phyloP scores from a whole-genome alignment of 2,113 vertebrate species.

The Mixornis gularis region DNA sequence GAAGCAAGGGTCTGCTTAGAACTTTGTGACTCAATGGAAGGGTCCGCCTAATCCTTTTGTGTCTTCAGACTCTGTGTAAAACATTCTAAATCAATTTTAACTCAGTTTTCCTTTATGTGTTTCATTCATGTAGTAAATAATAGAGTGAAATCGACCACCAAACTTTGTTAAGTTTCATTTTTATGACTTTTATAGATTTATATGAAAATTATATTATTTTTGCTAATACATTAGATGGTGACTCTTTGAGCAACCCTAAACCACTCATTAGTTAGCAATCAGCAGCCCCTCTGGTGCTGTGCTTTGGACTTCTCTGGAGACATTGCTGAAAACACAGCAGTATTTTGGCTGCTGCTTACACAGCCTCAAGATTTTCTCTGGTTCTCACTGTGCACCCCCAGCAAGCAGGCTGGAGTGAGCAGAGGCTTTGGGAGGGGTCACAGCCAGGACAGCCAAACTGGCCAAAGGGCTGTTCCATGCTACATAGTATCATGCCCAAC shows the following conservation, averaged over 20 bases:
- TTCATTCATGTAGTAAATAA: background rate
- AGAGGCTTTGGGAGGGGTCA: background rate
- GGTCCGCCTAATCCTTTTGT: background rate
- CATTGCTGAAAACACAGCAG: background rate
- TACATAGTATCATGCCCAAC: rapidly evolving
- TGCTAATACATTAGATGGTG: background rate
- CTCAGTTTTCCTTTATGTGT: background rate
- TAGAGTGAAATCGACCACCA: background rate
- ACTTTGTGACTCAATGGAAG: background rate
- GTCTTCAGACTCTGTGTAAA: background rate
- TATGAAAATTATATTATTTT: background rate
- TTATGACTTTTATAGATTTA: background rate
- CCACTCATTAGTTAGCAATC: background rate
- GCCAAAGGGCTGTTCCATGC: background rate
- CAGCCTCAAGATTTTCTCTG: background rate
- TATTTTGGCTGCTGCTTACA: background rate
- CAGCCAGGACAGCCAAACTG: background rate
- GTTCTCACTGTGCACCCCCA: background rate
- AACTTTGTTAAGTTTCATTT: background rate
- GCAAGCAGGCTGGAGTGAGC: background rate
- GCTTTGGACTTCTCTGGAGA: background rate
- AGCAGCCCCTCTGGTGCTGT: background rate
- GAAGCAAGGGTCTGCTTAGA: background rate
- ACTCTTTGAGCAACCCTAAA: background rate
- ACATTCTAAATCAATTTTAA: background rate